phyloP scores from a whole-genome alignment of 2,797 vertebrate species.

The Sarcophilus harrisii region DNA sequence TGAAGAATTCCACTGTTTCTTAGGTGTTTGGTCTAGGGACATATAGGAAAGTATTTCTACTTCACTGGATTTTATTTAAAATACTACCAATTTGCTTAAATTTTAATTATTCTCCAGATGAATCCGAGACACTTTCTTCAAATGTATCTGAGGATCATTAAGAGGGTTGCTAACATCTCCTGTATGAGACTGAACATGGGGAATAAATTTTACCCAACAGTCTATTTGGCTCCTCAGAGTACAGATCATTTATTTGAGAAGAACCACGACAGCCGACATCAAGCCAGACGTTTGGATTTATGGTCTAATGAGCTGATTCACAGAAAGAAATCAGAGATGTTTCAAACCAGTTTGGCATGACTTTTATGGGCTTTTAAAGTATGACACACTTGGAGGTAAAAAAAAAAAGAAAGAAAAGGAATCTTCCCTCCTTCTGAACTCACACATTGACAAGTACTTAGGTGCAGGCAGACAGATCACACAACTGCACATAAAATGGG shows the following conservation, averaged over 20 bases:
- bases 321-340: background rate
- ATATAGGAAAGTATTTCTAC: background rate
- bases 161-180: rapidly evolving
- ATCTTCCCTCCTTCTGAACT: background rate
- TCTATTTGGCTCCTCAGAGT: background rate
- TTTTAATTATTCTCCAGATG: background rate
- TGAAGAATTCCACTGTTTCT: background rate
- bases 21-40: background rate
- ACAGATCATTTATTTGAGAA: background rate
- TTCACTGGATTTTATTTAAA: background rate
- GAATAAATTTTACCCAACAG: background rate
- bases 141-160: background rate
- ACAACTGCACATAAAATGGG: slow-evolving; percentile 3
- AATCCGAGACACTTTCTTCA: background rate
- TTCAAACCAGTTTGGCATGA: background rate
- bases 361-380: slow-evolving; percentile 29
- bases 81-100: background rate
- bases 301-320: background rate
- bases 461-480: background rate
- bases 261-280: background rate
- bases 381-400: background rate
- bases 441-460: background rate
- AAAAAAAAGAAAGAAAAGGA: background rate
- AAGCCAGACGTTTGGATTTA: background rate
- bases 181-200: background rate